These are phyloP conservation scores for Idaea dimidiata DNA, from an alignment of 2,888 invertebrate genomes.

Conservation along the genomic window DNA sequence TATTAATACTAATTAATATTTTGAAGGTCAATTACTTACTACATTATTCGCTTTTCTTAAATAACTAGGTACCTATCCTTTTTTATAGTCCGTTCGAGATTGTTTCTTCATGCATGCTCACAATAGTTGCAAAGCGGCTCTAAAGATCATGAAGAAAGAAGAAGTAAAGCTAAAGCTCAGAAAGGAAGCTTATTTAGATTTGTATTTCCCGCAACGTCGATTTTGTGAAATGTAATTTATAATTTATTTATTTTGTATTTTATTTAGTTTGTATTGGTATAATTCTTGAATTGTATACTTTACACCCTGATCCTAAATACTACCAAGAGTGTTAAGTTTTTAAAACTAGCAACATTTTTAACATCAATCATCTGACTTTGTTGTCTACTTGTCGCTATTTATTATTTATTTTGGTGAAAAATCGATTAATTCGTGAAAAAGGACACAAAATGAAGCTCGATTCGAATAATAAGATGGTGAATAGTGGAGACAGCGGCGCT, in stretches of 20 bases:
- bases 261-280: neutral
- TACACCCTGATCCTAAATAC: neutral
- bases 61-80: neutral
- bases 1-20: neutral
- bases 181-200: slow-evolving; percentile 72
- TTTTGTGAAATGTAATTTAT: slow-evolving; percentile 40
- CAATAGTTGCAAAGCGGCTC: slow-evolving; percentile 72
- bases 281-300: neutral
- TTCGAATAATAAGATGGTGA: slow-evolving; percentile 75
- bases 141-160: slow-evolving; percentile 74
- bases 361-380: slow-evolving; percentile 68
- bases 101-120: slow-evolving; percentile 76
- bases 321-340: slow-evolving; percentile 10
- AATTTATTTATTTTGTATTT: slow-evolving; percentile 4
- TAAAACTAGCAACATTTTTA: slow-evolving; percentile 42
- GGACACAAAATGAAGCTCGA: slow-evolving; percentile 67
- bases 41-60: neutral
- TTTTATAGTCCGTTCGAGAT: slow-evolving; percentile 68
- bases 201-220: slow-evolving; percentile 70
- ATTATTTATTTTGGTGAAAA: slow-evolving; percentile 64
- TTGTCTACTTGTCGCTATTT: slow-evolving; percentile 37
- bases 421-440: slow-evolving; percentile 46
- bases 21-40: neutral
- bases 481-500: slow-evolving; percentile 64
- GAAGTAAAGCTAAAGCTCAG: slow-evolving; percentile 72